These are phyloP conservation scores for Agonopterix arenella DNA, from an alignment of 2,888 invertebrate genomes.

Conservation along the genomic window DNA sequence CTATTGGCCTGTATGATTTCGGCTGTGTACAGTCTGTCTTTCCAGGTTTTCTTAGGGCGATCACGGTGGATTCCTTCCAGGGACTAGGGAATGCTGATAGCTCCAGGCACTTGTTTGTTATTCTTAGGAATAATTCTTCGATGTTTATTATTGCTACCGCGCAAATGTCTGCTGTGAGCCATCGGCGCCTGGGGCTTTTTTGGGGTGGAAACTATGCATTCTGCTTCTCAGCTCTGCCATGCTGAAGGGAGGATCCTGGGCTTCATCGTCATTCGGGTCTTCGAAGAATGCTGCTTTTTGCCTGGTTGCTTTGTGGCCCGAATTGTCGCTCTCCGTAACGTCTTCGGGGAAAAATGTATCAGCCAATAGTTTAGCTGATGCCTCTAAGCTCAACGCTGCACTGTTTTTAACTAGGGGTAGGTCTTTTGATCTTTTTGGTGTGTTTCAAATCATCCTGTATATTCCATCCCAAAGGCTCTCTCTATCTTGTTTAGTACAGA, in stretches of 20 bases:
- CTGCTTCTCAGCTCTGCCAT: neutral
- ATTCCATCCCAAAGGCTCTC: constrained; percentile 9
- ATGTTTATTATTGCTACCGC: too few species aligned
- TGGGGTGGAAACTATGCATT: constrained; percentile 6
- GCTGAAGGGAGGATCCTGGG: neutral
- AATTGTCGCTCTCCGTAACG: neutral
- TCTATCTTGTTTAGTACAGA: constrained; percentile 12
- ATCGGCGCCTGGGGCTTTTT: constrained; percentile 12
- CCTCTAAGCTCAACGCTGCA: neutral
- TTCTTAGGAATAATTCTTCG: too few species aligned
- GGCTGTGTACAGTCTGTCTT: too few species aligned
- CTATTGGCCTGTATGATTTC: too few species aligned
- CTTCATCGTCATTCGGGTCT: neutral
- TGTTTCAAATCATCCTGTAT: constrained; percentile 2
- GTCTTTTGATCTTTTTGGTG: neutral
- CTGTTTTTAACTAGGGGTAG: neutral
- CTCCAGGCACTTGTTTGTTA: too few species aligned
- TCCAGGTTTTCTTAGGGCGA: too few species aligned
- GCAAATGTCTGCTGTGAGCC: constrained; percentile 11
- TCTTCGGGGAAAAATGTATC: constrained; percentile 6
- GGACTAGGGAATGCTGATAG: too few species aligned
- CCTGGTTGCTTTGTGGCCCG: neutral
- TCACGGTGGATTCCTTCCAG: too few species aligned
- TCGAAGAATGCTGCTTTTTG: neutral
- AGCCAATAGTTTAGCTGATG: constrained; percentile 6